A percentile compares a stretch with the other conserved stretches of the same genome.
phyloP scores from a whole-genome alignment of 2,888 invertebrate genomes.

The Melanchra persicariae region DNA sequence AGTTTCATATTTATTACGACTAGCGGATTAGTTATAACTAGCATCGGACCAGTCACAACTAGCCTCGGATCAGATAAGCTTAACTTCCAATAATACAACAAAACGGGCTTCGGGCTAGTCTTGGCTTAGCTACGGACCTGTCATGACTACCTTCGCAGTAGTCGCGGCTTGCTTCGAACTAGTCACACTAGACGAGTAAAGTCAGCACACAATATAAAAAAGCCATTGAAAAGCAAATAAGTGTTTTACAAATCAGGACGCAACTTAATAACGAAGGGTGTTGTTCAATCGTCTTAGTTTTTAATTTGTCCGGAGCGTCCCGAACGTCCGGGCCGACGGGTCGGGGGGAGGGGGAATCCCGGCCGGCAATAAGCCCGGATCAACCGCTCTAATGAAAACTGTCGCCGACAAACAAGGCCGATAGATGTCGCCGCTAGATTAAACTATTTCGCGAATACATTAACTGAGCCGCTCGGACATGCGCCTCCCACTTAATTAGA shows the following conservation, averaged over 20 bases:
- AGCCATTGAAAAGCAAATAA: neutral
- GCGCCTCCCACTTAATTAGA: constrained; percentile 37
- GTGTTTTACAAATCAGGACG: constrained; percentile 4
- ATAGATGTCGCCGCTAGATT: constrained; percentile 79
- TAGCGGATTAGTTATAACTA: neutral
- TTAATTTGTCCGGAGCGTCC: constrained; percentile 70
- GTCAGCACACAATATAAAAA: neutral
- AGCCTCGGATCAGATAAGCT: neutral
- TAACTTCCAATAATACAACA: no score
- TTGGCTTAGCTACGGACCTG: neutral
- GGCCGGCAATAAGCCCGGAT: constrained; percentile 65
- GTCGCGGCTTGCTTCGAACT: neutral
- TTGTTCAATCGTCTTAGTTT: constrained; percentile 69
- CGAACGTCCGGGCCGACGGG: constrained; percentile 20
- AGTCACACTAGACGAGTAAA: neutral
- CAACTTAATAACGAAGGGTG: constrained; percentile 5
- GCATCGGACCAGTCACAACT: neutral
- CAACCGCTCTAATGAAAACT: constrained; percentile 73
- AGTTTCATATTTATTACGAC: neutral
- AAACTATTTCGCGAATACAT: constrained; percentile 81
- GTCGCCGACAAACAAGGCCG: constrained; percentile 72
- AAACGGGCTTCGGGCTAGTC: neutral
- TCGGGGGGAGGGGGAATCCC: constrained; percentile 45
- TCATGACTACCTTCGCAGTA: neutral
- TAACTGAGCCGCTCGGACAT: constrained; percentile 58